Evolutionary conservation across 2,113 vertebrate species (phyloP).

Genomic region (Tinamus guttatus): DNA sequence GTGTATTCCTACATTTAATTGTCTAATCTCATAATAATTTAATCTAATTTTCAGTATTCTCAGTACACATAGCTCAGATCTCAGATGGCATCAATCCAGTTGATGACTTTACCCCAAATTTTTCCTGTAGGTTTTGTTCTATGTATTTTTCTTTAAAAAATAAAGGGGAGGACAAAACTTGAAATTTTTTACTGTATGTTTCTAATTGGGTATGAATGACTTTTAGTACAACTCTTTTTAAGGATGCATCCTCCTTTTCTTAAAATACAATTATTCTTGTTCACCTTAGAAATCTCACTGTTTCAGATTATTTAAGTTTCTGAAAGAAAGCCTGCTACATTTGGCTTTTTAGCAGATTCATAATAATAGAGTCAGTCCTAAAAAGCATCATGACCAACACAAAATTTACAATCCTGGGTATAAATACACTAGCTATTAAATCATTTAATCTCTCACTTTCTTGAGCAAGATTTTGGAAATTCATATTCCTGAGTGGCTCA

Average conservation of each 20-base stretch:
- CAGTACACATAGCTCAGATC: neutral
- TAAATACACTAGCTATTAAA: slow-evolving; percentile 21
- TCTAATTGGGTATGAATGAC: neutral
- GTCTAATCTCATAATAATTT: neutral
- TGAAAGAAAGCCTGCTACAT: neutral
- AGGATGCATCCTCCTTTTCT: neutral
- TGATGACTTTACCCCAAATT: neutral
- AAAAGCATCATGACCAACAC: neutral
- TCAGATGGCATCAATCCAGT: neutral
- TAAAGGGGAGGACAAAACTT: neutral
- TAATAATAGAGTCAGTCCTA: neutral
- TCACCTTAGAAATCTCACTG: neutral
- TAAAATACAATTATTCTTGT: slow-evolving; percentile 4
- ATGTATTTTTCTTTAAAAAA: neutral
- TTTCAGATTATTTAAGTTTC: neutral
- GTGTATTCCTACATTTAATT: neutral
- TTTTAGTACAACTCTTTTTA: slow-evolving; percentile 1
- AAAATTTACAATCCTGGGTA: neutral
- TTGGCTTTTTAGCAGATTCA: neutral
- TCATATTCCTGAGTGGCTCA: slow-evolving; percentile 18
- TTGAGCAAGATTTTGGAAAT: slow-evolving; percentile 11
- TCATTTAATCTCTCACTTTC: neutral
- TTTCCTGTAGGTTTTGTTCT: neutral
- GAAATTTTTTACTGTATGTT: neutral
- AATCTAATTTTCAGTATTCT: neutral